phyloP scores from a whole-genome alignment of 2,888 invertebrate species.

The Synergus laeviventris region DNA sequence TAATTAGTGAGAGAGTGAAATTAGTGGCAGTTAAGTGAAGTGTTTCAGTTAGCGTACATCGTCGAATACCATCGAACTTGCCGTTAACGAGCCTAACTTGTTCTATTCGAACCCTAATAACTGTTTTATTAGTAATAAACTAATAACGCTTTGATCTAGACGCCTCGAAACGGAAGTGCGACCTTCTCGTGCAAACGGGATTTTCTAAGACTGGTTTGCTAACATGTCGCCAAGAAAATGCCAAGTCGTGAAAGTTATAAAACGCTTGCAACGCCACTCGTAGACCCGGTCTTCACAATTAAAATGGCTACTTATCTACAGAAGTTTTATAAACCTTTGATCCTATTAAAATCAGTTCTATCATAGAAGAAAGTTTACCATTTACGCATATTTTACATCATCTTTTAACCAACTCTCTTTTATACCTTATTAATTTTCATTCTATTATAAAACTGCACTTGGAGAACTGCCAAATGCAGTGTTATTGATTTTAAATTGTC shows the following conservation, averaged over 20 bases:
- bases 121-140: slow-evolving; percentile 30
- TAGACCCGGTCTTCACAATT: neutral
- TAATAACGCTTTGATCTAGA: slow-evolving; percentile 29
- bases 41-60: slow-evolving; percentile 13
- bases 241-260: slow-evolving; percentile 33
- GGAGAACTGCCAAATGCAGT: neutral
- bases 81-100: slow-evolving; percentile 20
- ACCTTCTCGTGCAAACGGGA: slow-evolving; percentile 35
- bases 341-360: neutral
- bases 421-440: neutral
- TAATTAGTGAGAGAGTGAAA: slow-evolving; percentile 13
- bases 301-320: neutral
- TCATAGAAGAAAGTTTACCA: neutral
- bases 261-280: neutral
- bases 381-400: too few species aligned
- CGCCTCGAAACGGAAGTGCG: slow-evolving; percentile 10
- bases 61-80: neutral
- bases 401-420: neutral
- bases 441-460: slow-evolving; percentile 12
- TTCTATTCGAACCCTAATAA: slow-evolving; percentile 18
- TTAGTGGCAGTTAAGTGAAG: slow-evolving; percentile 16
- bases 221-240: slow-evolving; percentile 35
- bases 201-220: slow-evolving; percentile 40
- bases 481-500: neutral
- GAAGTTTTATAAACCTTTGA: slow-evolving; percentile 7